Percentiles rank a stretch among this genome's conserved stretches.
Conservation (phyloP, 2,888 invertebrate genomes). For the Quadriops clusia region DNA sequence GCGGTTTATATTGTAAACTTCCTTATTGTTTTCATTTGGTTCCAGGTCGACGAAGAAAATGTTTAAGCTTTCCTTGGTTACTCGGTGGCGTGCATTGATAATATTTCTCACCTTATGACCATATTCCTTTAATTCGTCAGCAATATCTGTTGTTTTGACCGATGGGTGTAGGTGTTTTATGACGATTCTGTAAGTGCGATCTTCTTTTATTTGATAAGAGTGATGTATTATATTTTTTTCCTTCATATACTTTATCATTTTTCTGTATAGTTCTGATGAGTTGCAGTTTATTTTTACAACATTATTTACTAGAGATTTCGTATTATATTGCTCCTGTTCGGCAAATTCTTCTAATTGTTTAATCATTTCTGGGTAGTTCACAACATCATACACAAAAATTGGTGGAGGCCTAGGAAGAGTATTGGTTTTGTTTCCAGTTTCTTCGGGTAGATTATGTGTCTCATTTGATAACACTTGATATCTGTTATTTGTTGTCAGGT, state of each 20-base stretch:
- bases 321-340: constrained; percentile 4
- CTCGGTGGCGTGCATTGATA: constrained; percentile 11
- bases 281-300: constrained; percentile 2
- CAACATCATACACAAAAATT: constrained; percentile 6
- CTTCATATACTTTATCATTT: constrained; percentile 4
- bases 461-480: too few species aligned
- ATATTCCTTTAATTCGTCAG: constrained; percentile 10
- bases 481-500: too few species aligned
- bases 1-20: constrained; percentile 15
- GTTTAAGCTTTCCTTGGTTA: constrained; percentile 13
- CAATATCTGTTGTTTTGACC: constrained; percentile 9
- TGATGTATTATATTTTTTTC: constrained; percentile 4
- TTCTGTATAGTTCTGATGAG: constrained; percentile 1
- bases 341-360: constrained; percentile 1
- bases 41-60: constrained; percentile 16
- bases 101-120: constrained; percentile 14
- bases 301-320: constrained; percentile 5
- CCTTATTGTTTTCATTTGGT: constrained; percentile 13
- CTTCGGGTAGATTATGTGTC: too few species aligned
- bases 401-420: constrained; percentile 4
- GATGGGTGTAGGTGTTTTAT: constrained; percentile 9
- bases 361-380: constrained; percentile 4
- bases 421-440: too few species aligned
- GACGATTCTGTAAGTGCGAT: constrained; percentile 5
- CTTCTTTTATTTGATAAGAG: constrained; percentile 6